Base-by-base conservation (phyloP, 2,113 vertebrate species). In the Sitta europaea region DNA sequence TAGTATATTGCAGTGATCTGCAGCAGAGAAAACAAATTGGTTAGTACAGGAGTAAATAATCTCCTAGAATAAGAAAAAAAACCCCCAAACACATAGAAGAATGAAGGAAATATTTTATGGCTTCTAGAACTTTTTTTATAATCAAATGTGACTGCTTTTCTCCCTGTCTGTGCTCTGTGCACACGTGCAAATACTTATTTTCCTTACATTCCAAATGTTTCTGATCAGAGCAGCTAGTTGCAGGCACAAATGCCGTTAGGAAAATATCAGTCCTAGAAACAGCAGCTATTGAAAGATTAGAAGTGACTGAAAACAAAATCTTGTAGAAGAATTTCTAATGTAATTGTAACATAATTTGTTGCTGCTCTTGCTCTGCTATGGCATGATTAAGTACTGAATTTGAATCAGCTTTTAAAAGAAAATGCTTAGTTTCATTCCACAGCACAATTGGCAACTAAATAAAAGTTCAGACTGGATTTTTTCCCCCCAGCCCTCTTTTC, bases 371-470 rank as follows among this genome's bases (percentile, higher is more conserved):
- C 82, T 93, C 27, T 25, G 53, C 76, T 93, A 2, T 53, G 79
- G 68, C 86, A 50, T 85, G 93, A 93, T 84, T 97, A 94, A 86
- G 58, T 78, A 73, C 93, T 68, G 96, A 73, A 90, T 73, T 95
- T 66, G 95, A 96, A 97, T 91, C 51, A 35, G 94, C 70, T 91
- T 97, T 86, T 90, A 93, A 75, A 88, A 76, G 48, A 91, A 94
- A 93, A 92, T 77, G 74, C 91, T 94, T 95, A 96, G 54, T 92
- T 96, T 94, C 77, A 85, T 96, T 86, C 71, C n/a, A 50, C 76
- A 90, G 85, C 75, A 93, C 88, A 93, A 91, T 59, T 80, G 90
- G 84, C 88, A 88, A 95, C 94, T 92, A 96, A 97, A 97, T 95
- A 97, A 95, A 96, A 92, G 95, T 95, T 90, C 67, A 70, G 48